Conservation (phyloP, 2,797 vertebrate genomes). For the Lutjanus campechanus region DNA sequence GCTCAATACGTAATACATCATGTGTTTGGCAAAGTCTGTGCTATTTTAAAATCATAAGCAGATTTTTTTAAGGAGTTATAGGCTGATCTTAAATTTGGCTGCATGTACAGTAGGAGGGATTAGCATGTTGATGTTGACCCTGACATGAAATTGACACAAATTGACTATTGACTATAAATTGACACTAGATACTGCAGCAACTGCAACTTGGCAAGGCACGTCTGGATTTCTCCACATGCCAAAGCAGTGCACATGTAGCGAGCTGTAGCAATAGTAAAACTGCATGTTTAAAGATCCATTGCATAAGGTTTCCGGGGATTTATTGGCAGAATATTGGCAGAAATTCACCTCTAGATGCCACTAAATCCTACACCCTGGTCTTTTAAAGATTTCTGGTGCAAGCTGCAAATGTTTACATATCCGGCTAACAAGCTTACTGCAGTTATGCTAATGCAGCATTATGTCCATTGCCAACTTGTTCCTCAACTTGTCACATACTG, state of each 20-base stretch:
- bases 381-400: no score
- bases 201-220: background rate
- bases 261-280: background rate
- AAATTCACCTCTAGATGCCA: no score
- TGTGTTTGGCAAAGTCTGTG: slow-evolving; percentile 63
- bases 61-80: slow-evolving; percentile 67
- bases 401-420: no score
- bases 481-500: no score
- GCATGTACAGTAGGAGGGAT: slow-evolving; percentile 46
- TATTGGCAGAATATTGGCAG: no score
- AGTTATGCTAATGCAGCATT: background rate
- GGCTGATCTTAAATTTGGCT: slow-evolving; percentile 70
- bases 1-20: slow-evolving; percentile 75
- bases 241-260: background rate
- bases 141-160: slow-evolving; percentile 50
- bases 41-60: slow-evolving; percentile 77
- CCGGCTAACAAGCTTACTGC: background rate
- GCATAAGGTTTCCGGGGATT: no score
- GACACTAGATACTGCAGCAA: slow-evolving; percentile 7
- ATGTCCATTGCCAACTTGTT: background rate
- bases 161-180: slow-evolving; percentile 19
- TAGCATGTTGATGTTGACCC: slow-evolving; percentile 67
- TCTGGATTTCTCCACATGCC: slow-evolving; percentile 17
- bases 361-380: no score
- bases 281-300: background rate